Evolutionary conservation across 1,140 invertebrate species (phyloP), one percentile per base, ranked within the genome.

Genomic region (Caenorhabditis tropicalis): DNA sequence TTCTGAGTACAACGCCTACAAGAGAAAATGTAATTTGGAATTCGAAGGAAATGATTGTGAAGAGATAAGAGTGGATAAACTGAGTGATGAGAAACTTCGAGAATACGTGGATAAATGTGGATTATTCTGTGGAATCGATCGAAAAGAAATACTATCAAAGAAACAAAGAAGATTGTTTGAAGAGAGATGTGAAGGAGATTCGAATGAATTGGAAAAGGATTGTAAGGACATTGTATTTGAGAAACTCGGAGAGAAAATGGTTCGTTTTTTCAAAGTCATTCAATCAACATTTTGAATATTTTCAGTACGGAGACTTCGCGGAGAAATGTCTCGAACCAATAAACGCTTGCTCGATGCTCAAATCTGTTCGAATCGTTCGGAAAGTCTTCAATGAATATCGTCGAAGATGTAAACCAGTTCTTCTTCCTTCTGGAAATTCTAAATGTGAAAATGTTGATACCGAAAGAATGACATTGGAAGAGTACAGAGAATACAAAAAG

Each of bases 21-120:
- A 46, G n/a, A 74, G 43, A 27, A 10, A 24, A 19, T 74, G 65
- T 24, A 43, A 74, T 43, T 19, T 46, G 0, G 43, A 74, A 0
- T 74, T 74, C 65, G 65, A 74, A 74, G 65, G 65, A 74, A n/a
- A 43, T 4, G 36, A 74, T 74, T 74, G 65, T n/a, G 65, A 74
- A 12, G 36, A 74, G 9, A n/a, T 74, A 10, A 33, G 33, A 21
- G 36, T 43, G 6, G 36, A 74, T 46, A 43, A 74, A 12, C 9
- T 74, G 36, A 74, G 36, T 74, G 65, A 74, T 39, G 21, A 46
- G 21, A 74, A 74, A n/a, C 65, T 74, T 43, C 33, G n/a, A 24
- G n/a, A 74, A 46, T 74, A 74, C n/a, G 65, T 74, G 5, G 36
- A 46, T 2, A 43, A 74, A 43, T 74, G 65, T 74, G 65, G 65